Base-by-base conservation (phyloP, 2,113 vertebrate species). In the Oreochromis tanganicae region DNA sequence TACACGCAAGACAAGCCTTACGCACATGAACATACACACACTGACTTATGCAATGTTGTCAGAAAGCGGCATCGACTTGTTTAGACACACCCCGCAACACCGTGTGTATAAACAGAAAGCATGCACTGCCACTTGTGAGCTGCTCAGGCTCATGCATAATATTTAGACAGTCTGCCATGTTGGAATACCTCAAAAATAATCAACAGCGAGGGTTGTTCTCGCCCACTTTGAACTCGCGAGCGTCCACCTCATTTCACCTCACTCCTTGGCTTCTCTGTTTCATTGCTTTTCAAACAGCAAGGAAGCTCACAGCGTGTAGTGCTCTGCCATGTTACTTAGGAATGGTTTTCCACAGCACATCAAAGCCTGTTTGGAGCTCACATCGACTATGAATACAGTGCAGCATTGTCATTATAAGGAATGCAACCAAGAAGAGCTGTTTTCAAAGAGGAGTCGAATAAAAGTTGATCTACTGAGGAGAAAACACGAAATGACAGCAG, bases 291-390 rank as follows among this genome's bases (percentile, higher is more conserved):
- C 83, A 90, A 92, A 86, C 81, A 79, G 38, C 19, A 52, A 38
- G 27, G 61, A 89, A 61, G 87, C 85, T 88, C 83, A 19, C 82
- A 87, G 89, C 59, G 3, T 87, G 83, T 84, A 57, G 75, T n/a
- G 29, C 80, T 82, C 82, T 17, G 43, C 83, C 75, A 38, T 84
- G 81, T 89, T 75, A 89, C 63, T 66, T 71, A 54, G 89, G 79
- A 87, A 79, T 38, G 50, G 79, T 84, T 88, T 90, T 90, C 91
- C 90, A 29, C 82, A 21, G 73, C 85, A 92, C 91, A 94, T 92
- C 85, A 94, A 95, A 94, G 89, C 86, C 82, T 78, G 80, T 75
- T 71, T 79, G 86, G 87, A 87, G 88, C 78, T 87, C 85, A 93
- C 88, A 89, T 90, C 81, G 86, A 92, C 86, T 43, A 92, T 75